These are phyloP conservation scores for Adela reaumurella DNA, from an alignment of 2,888 invertebrate genomes.

Conservation along the genomic window DNA sequence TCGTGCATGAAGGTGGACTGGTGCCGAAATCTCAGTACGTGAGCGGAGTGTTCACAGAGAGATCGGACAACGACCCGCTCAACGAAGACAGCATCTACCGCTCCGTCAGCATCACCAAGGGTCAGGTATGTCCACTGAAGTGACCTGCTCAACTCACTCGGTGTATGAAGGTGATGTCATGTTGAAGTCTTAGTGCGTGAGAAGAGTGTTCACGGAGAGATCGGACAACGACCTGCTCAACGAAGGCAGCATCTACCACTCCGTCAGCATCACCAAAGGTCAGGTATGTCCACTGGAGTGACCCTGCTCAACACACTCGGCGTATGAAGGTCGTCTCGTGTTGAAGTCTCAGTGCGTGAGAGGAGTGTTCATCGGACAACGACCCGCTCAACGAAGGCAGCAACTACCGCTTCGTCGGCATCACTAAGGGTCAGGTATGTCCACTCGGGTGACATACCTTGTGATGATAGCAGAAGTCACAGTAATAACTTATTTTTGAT, in stretches of 20 bases:
- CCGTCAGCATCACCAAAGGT: constrained; percentile 63
- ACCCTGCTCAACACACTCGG: too few relatives aligned
- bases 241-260: constrained; percentile 70
- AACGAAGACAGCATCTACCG: constrained; percentile 69
- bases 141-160: too few relatives aligned
- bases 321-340: constrained; percentile 83
- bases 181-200: constrained; percentile 81
- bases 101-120: constrained; percentile 63
- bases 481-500: too few relatives aligned
- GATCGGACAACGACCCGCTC: constrained; percentile 41
- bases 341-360: constrained; percentile 83
- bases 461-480: too few relatives aligned
- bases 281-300: constrained; percentile 33
- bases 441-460: too few relatives aligned
- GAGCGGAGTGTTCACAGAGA: constrained; percentile 53
- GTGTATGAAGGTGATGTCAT: constrained; percentile 85
- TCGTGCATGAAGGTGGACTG: constrained; percentile 81
- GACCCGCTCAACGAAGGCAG: constrained; percentile 61
- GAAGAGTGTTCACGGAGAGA: constrained; percentile 51
- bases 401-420: constrained; percentile 66
- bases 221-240: constrained; percentile 42
- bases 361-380: constrained; percentile 46
- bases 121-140: constrained; percentile 40
- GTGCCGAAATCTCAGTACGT: constrained; percentile 85
- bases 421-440: constrained; percentile 57